phyloP scores from a whole-genome alignment of 1,140 invertebrate genomes.

The Meteorus sp. region DNA sequence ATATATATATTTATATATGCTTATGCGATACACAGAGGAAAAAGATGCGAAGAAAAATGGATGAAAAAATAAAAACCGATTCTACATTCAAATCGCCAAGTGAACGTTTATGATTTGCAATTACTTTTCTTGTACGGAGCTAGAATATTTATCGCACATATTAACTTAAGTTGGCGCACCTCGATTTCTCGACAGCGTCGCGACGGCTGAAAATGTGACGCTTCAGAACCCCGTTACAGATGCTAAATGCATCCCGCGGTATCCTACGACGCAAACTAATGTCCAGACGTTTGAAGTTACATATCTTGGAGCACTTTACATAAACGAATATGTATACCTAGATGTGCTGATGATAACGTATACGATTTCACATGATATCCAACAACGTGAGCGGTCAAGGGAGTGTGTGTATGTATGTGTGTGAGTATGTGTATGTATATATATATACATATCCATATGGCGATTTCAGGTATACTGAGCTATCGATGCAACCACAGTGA shows the following conservation, averaged over 20 bases:
- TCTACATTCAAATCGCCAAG: too few relatives aligned
- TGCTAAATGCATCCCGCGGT: conserved; percentile 55
- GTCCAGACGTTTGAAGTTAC: conserved; percentile 42
- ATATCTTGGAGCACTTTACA: conserved; percentile 14
- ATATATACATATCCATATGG: conserved; percentile 5
- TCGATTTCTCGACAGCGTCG: conserved; percentile 31
- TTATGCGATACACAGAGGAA: conserved; percentile 30
- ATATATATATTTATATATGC: neutral
- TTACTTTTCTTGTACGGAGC: too few relatives aligned
- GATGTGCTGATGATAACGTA: conserved; percentile 25
- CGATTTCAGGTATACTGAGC: conserved; percentile 27
- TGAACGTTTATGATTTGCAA: too few relatives aligned
- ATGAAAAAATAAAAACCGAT: too few relatives aligned
- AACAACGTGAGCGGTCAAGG: neutral
- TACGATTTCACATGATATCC: conserved; percentile 2
- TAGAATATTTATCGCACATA: conserved; percentile 6
- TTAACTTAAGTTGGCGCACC: conserved; percentile 1
- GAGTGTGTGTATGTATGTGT: neutral
- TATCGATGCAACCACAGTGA: conserved; percentile 45
- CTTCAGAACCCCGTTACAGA: conserved; percentile 48
- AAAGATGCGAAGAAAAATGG: conserved; percentile 43
- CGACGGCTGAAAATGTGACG: conserved; percentile 29
- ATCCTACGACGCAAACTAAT: conserved; percentile 55
- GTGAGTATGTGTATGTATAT: neutral
- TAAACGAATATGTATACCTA: conserved; percentile 13